These are phyloP conservation scores for Aulostomus chinensis DNA, from an alignment of 2,797 vertebrate genomes.

Conservation along the genomic window DNA sequence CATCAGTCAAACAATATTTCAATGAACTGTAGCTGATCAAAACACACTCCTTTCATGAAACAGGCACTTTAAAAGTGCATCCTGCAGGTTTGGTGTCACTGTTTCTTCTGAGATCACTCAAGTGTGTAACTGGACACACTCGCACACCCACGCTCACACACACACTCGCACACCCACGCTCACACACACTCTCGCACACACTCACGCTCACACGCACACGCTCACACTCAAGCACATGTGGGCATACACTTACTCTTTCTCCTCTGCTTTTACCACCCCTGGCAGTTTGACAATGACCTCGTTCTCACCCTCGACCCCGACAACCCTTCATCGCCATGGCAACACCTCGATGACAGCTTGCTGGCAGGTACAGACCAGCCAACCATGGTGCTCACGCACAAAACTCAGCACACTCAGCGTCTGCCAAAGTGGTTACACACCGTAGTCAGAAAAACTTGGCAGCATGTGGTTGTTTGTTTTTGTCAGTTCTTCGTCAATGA, in stretches of 20 bases:
- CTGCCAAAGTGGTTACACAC: too few relatives aligned
- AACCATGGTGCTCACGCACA: not conserved
- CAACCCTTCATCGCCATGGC: slow-evolving; percentile 79
- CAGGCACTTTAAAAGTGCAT: too few relatives aligned
- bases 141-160: too few relatives aligned
- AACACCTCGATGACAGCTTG: slow-evolving; percentile 71
- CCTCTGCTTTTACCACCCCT: not conserved
- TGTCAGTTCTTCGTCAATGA: not conserved
- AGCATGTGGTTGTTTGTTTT: too few relatives aligned
- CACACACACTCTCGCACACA: too few relatives aligned
- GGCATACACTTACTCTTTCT: not conserved
- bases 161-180: too few relatives aligned
- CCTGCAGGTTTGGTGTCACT: not conserved
- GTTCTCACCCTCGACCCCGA: slow-evolving; percentile 80
- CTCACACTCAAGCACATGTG: slow-evolving; percentile 3
- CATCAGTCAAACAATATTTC: too few relatives aligned
- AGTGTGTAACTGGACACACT: not conserved
- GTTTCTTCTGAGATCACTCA: not conserved
- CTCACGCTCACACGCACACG: too few relatives aligned
- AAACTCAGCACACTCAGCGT: too few relatives aligned
- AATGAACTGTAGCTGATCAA: too few relatives aligned
- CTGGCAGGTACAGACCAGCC: slow-evolving; percentile 68
- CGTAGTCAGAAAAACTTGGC: too few relatives aligned
- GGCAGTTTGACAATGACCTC: slow-evolving; percentile 76
- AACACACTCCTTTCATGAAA: too few relatives aligned